phyloP scores from a whole-genome alignment of 2,113 vertebrate species.

The Columba livia region DNA sequence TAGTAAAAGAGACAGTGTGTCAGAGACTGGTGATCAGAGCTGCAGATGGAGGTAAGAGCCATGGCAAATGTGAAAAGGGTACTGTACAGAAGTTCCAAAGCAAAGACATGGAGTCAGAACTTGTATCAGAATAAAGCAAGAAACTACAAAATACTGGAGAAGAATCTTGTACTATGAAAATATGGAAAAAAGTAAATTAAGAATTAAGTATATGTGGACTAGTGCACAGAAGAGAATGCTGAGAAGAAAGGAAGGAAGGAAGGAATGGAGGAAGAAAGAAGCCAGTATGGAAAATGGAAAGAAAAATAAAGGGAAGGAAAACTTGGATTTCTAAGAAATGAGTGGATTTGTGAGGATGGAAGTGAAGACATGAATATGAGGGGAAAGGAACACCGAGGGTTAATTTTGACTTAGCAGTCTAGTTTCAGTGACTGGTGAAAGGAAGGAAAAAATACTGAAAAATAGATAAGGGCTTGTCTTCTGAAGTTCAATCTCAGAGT shows the following conservation, averaged over 20 bases:
- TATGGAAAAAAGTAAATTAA: neutral
- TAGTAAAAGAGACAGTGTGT: neutral
- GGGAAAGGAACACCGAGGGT: neutral
- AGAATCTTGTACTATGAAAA: neutral
- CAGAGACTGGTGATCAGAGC: neutral
- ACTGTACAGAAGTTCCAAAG: neutral
- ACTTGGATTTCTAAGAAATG: neutral
- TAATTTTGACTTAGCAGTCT: neutral
- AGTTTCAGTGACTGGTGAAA: neutral
- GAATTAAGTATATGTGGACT: neutral
- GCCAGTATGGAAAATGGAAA: neutral
- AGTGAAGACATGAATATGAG: neutral
- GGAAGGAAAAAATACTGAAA: neutral
- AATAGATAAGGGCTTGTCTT: neutral
- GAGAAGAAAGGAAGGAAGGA: neutral
- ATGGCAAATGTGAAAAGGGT: neutral
- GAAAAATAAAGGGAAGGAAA: neutral
- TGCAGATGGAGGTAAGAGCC: neutral
- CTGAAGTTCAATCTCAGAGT: neutral
- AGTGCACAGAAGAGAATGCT: neutral
- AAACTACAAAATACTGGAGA: neutral
- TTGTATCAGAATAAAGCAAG: neutral
- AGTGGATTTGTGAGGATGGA: neutral
- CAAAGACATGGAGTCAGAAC: neutral
- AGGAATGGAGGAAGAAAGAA: no score